These are phyloP conservation scores for Lepus americanus DNA, from an alignment of 2,113 vertebrate species.

Conservation along the genomic window DNA sequence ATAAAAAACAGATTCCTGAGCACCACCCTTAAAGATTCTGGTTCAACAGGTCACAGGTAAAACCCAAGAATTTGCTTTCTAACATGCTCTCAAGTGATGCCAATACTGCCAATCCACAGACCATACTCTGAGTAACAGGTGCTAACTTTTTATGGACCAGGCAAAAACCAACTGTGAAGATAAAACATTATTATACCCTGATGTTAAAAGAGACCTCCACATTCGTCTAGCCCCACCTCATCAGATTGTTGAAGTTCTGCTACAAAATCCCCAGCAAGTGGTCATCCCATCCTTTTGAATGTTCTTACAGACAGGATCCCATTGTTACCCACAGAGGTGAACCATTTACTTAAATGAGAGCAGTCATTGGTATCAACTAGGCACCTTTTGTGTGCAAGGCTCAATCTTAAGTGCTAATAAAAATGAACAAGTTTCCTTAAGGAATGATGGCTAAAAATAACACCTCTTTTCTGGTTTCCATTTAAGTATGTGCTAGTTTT, in stretches of 20 bases:
- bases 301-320: neutral
- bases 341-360: neutral
- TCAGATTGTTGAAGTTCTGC: neutral
- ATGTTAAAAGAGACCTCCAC: neutral
- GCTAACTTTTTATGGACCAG: neutral
- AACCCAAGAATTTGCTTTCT: slow-evolving; percentile 22
- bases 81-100: neutral
- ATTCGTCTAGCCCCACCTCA: neutral
- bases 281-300: neutral
- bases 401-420: neutral
- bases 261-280: neutral
- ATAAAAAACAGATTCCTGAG: neutral
- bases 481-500: neutral
- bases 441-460: neutral
- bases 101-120: neutral
- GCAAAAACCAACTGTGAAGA: neutral
- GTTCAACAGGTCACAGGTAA: neutral
- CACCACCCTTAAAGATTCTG: neutral
- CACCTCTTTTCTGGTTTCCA: neutral
- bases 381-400: neutral
- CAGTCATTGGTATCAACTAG: neutral
- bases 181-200: slow-evolving; percentile 1
- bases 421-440: neutral
- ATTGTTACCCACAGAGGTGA: neutral
- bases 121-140: neutral